phyloP scores from a whole-genome alignment of 2,888 invertebrate species.

The Drosophila phalerata region DNA sequence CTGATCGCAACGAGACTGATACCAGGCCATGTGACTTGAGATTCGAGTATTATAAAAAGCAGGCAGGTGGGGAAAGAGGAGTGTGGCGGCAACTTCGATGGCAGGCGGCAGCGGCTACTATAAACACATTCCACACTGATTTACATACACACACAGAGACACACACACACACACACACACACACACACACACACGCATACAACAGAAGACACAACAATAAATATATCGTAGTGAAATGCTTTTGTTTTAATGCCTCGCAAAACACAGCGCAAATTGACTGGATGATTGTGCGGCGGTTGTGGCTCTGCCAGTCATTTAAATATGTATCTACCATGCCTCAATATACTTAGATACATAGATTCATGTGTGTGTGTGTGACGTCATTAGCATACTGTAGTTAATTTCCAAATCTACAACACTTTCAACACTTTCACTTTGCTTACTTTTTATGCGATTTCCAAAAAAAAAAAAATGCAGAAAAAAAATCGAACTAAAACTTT shows the following conservation, averaged over 20 bases:
- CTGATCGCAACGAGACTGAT: conserved; percentile 20
- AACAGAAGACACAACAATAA: conserved; percentile 60
- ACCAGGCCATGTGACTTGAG: conserved; percentile 23
- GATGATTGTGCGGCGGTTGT: conserved; percentile 73
- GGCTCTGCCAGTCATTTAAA: conserved; percentile 46
- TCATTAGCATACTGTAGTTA: conserved; percentile 40
- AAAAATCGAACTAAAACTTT: not conserved
- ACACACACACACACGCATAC: not conserved
- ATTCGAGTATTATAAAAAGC: conserved; percentile 4
- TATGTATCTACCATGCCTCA: conserved; percentile 21
- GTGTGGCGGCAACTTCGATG: conserved; percentile 52
- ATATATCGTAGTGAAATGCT: conserved; percentile 77
- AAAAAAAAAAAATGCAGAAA: conserved; percentile 4
- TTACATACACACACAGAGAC: conserved; percentile 4
- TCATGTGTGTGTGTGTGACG: conserved; percentile 47
- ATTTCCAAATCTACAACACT: conserved; percentile 11
- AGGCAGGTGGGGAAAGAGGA: not conserved
- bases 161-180: conserved; percentile 1
- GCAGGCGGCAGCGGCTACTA: conserved; percentile 54
- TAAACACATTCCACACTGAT: conserved; percentile 72
- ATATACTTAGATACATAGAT: conserved; percentile 2
- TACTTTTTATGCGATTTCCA: not conserved
- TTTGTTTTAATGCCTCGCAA: conserved; percentile 81
- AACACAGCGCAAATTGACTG: conserved; percentile 80
- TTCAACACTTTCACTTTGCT: conserved; percentile 43